These are phyloP conservation scores for Drosophila arizonae DNA, from an alignment of 1,140 invertebrate genomes.

Conservation along the genomic window DNA sequence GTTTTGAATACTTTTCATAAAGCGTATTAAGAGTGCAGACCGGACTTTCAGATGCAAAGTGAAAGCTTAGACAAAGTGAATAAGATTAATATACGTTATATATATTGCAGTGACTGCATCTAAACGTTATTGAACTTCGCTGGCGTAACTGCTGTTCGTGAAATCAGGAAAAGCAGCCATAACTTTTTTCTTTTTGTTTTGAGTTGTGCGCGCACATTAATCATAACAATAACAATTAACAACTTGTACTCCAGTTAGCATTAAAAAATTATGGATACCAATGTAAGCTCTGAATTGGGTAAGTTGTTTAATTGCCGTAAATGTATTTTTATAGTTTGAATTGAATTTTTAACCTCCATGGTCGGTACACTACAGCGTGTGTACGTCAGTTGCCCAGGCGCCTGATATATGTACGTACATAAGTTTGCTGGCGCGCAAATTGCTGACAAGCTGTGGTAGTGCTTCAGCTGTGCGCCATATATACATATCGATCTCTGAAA, in stretches of 20 bases:
- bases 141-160: constrained; percentile 34
- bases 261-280: constrained; percentile 47
- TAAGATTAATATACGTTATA: constrained; percentile 8
- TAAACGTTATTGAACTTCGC: constrained; percentile 16
- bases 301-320: constrained; percentile 19
- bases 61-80: neutral
- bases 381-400: constrained; percentile 48
- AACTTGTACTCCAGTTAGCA: neutral
- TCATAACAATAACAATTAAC: neutral
- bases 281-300: constrained; percentile 47
- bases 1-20: constrained; percentile 40
- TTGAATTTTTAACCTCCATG: constrained; percentile 75
- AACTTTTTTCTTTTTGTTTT: constrained; percentile 42
- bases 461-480: no score
- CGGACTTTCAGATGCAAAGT: constrained; percentile 1
- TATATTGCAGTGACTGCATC: constrained; percentile 12
- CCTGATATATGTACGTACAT: constrained; percentile 21
- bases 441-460: neutral
- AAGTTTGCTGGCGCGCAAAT: constrained; percentile 69
- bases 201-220: constrained; percentile 40
- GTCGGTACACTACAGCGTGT: constrained; percentile 54
- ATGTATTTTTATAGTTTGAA: constrained; percentile 61
- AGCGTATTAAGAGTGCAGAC: constrained; percentile 17
- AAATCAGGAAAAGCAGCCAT: constrained; percentile 31
- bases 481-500: neutral